Evolutionary conservation across 2,888 invertebrate genomes (phyloP), one percentile per base, ranked within the genome.

Genomic region (Aquatica leii): DNA sequence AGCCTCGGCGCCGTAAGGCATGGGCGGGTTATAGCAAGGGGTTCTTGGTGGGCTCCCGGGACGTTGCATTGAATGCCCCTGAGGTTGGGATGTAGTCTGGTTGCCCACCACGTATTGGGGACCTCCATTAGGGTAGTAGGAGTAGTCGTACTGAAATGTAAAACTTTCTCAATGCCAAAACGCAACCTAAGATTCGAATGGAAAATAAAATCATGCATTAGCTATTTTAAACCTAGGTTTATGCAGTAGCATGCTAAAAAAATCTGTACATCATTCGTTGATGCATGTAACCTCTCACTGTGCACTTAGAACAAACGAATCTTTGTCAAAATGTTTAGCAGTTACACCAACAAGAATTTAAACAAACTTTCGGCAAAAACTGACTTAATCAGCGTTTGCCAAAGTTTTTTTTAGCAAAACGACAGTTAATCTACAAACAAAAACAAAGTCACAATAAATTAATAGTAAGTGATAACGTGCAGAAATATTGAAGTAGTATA

Each of bases 81-180:
- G 69, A 51, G 71, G 64, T 46, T 60, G 65, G 41, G 70, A 71
- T 20, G 75, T 73, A 68, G 72, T 71, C 71, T 73, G 73, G 57
- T 71, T 68, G 53, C 74, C 73, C 69, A 77, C 73, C 73, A 77
- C 67, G 69, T 72, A 77, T 55, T 75, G 76, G 51, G 73, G 65
- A 57, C 74, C 77, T 71, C 78, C 78, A 72, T 77, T 78, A 66
- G 74, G 68, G 73, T 77, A 79, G 71, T 78, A 79, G 72, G 76
- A 76, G 74, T 76, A 79, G 31, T 80, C 79, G 71, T 78, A 80
- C 79, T 80, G 73, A 51, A 77, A 75, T 46, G 8, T 24, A 50
- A 52, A 11, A 52, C 2, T 34, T 24, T 24, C 24, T 24, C 24
- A 24, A 24, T 24, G 2, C 24, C 24, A 24, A 24, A 6, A 24